These are phyloP conservation scores for Podarcis raffonei DNA, from an alignment of 2,113 vertebrate genomes.

Conservation along the genomic window DNA sequence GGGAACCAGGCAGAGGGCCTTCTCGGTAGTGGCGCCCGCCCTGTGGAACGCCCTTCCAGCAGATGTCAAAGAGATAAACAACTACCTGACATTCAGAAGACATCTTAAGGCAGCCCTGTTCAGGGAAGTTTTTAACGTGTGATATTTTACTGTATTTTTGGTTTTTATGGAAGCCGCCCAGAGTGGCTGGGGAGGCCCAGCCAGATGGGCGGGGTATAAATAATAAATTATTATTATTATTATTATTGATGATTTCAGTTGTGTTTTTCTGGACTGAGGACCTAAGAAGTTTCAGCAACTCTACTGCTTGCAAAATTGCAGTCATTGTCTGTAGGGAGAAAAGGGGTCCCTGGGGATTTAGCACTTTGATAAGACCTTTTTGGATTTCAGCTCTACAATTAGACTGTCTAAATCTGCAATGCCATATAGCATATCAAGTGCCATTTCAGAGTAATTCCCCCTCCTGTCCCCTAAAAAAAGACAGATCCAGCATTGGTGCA, in stretches of 20 bases:
- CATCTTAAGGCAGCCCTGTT: too few relatives aligned
- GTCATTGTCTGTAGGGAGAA: slow-evolving; percentile 36
- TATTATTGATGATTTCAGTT: neutral
- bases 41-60: too few relatives aligned
- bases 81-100: too few relatives aligned
- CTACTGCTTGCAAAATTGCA: neutral
- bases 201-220: too few relatives aligned
- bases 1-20: too few relatives aligned
- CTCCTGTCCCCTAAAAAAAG: slow-evolving; percentile 45
- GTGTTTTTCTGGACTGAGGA: neutral
- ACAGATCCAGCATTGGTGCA: neutral
- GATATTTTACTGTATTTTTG: too few relatives aligned
- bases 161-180: too few relatives aligned
- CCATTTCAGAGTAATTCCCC: slow-evolving; percentile 52
- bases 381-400: slow-evolving; percentile 61
- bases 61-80: too few relatives aligned
- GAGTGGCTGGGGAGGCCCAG: too few relatives aligned
- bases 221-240: too few relatives aligned
- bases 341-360: slow-evolving; percentile 52
- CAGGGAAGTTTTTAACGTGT: too few relatives aligned
- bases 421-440: slow-evolving; percentile 53
- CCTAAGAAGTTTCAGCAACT: neutral
- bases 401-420: slow-evolving; percentile 55
- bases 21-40: too few relatives aligned
- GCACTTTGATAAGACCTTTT: slow-evolving; percentile 48